Evolutionary conservation across 2,113 vertebrate genomes (phyloP).

Genomic region (Melanerpes formicivorus): DNA sequence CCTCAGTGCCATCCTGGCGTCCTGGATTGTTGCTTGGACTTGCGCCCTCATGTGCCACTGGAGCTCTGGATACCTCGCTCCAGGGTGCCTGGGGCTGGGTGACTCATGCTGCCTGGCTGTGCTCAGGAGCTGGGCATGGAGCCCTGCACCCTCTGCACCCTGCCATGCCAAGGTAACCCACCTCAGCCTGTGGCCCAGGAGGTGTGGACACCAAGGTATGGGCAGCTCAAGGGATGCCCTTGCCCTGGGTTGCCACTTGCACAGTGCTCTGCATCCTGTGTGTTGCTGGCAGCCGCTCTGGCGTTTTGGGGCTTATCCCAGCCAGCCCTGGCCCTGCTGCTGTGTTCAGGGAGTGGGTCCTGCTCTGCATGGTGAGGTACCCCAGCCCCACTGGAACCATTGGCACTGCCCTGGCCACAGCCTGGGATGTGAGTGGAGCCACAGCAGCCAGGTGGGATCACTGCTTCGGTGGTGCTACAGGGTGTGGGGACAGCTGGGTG

Average conservation of each 20-base stretch:
- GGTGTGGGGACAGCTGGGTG: not conserved
- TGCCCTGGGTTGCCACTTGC: not conserved
- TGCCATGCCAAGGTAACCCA: accelerated
- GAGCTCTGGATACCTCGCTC: not conserved
- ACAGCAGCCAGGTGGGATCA: not conserved
- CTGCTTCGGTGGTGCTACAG: accelerated
- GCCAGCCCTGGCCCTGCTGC: not conserved
- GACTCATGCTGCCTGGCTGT: not conserved
- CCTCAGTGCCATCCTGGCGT: not conserved
- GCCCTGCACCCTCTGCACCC: not conserved
- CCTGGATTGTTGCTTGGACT: not conserved
- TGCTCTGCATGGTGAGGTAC: not conserved
- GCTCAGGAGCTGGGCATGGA: accelerated
- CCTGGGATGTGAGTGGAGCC: not conserved
- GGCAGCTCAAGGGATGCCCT: not conserved
- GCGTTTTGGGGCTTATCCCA: not conserved
- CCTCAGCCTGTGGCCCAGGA: not conserved
- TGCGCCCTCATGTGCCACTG: accelerated
- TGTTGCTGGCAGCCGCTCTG: not conserved
- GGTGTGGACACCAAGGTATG: not conserved
- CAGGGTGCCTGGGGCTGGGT: accelerated
- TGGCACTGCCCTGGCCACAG: not conserved
- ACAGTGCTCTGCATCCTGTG: not conserved
- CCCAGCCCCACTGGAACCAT: not conserved
- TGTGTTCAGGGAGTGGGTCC: accelerated